phyloP scores from a whole-genome alignment of 64 coral and sea anemone genomes.

The Anthopleura sola region DNA sequence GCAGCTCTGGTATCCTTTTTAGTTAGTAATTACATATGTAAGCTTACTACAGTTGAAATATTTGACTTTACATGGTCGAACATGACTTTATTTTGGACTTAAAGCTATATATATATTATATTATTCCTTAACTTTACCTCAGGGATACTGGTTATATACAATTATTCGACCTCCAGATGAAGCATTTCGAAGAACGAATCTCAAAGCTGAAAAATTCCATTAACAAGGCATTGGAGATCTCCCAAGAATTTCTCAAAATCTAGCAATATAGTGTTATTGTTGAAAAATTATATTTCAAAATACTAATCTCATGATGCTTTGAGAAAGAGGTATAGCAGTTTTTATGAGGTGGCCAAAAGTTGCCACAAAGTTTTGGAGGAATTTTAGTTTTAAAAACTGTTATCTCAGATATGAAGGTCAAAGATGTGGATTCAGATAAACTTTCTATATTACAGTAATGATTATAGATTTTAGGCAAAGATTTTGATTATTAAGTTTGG shows the following conservation, averaged over 20 bases:
- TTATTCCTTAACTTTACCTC: not conserved
- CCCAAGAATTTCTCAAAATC: not conserved
- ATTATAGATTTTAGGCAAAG: not conserved
- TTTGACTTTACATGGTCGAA: too few relatives aligned
- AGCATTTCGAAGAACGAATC: not conserved
- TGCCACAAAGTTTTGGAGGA: too few relatives aligned
- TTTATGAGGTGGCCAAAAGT: not conserved
- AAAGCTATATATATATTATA: too few relatives aligned
- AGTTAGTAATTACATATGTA: not conserved
- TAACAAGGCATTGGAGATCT: not conserved
- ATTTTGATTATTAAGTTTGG: not conserved
- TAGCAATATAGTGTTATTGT: not conserved
- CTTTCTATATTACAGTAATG: not conserved
- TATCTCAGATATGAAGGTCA: not conserved
- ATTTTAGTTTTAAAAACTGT: too few relatives aligned
- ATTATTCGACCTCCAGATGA: conserved; percentile 13
- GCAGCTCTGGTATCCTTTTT: conserved; percentile 95
- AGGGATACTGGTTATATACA: conserved; percentile 20
- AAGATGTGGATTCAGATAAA: not conserved
- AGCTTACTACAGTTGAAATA: too few relatives aligned
- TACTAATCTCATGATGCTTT: not conserved
- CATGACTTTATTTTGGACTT: too few relatives aligned
- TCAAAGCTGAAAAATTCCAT: not conserved
- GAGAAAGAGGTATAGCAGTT: not conserved
- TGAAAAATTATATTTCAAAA: not conserved